Evolutionary conservation across 2,113 vertebrate species (phyloP).

Genomic region (Nibea coibor): DNA sequence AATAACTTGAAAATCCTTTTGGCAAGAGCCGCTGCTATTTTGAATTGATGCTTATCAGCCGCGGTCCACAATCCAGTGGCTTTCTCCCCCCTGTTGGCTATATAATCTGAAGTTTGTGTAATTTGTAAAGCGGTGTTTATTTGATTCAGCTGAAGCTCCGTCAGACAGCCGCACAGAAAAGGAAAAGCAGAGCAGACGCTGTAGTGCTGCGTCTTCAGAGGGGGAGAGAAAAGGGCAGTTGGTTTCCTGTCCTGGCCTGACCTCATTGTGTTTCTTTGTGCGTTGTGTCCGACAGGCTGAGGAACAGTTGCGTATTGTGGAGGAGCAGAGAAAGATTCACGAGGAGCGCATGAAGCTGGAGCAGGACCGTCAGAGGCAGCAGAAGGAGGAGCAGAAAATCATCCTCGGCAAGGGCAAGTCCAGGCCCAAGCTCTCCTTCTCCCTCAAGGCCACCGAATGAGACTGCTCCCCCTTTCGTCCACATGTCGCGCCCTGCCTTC

Average conservation of each 20-base stretch:
- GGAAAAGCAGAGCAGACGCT: neutral
- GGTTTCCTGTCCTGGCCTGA: constrained; percentile 20
- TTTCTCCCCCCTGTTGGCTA: neutral
- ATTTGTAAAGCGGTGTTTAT: too few species aligned
- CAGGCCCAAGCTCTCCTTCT: constrained; percentile 98
- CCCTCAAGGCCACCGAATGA: constrained; percentile 96
- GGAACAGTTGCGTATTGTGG: constrained; percentile 99
- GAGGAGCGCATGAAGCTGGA: constrained; percentile 99
- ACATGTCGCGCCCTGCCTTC: constrained; percentile 32
- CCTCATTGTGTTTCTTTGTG: neutral
- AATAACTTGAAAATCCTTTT: constrained; percentile 5
- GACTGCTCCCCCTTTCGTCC: constrained; percentile 29
- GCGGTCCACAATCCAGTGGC: constrained; percentile 21
- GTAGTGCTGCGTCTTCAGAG: neutral
- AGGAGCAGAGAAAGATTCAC: constrained; percentile 99
- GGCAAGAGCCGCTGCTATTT: constrained; percentile 2
- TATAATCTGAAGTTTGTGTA: neutral
- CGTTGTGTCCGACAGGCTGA: constrained; percentile 87
- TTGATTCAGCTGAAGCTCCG: too few species aligned
- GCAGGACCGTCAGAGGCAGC: constrained; percentile 97
- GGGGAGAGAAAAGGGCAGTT: neutral
- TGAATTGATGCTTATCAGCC: constrained; percentile 48
- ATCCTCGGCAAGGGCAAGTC: constrained; percentile 99
- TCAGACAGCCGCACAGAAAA: neutral
- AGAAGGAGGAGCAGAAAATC: constrained; percentile 99